Percentiles rank a stretch among this genome's conserved stretches.
These are phyloP conservation scores for Phoeniculus purpureus DNA, from an alignment of 2,797 vertebrate genomes.

Conservation along the genomic window DNA sequence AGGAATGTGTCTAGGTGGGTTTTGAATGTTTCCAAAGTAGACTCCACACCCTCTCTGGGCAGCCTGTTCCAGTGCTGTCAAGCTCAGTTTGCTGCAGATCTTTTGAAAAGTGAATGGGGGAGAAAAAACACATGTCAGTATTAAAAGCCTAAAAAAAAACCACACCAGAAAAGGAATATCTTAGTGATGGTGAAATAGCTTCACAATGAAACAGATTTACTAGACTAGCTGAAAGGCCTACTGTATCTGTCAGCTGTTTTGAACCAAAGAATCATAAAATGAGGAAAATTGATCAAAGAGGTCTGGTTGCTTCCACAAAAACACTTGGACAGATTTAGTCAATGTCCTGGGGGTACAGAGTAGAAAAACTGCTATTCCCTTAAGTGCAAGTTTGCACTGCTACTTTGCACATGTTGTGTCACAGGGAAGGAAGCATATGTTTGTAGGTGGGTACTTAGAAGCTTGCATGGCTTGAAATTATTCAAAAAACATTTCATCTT, in stretches of 20 bases:
- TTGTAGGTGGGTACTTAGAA: conserved; percentile 24
- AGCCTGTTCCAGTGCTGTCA: too few relatives aligned
- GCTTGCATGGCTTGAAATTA: not conserved
- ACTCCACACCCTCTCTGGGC: too few relatives aligned
- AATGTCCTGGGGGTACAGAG: not conserved
- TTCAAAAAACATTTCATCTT: not conserved
- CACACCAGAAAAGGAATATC: not conserved
- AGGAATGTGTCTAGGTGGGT: too few relatives aligned
- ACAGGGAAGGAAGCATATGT: not conserved
- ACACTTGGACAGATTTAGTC: not conserved
- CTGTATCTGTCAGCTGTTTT: not conserved
- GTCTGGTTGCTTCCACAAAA: not conserved
- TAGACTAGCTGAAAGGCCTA: accelerated
- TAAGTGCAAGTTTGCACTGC: not conserved
- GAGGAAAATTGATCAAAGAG: not conserved
- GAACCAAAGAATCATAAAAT: not conserved
- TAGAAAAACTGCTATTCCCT: not conserved
- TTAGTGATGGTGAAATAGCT: not conserved
- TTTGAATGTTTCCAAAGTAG: too few relatives aligned
- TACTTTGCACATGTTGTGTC: not conserved
- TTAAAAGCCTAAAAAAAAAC: too few relatives aligned
- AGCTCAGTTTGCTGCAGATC: not conserved
- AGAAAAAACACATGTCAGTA: too few relatives aligned
- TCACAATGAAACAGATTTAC: not conserved
- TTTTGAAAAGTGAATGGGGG: not conserved